phyloP scores from a whole-genome alignment of 2,888 invertebrate genomes.

The Himalopsyche anomala region DNA sequence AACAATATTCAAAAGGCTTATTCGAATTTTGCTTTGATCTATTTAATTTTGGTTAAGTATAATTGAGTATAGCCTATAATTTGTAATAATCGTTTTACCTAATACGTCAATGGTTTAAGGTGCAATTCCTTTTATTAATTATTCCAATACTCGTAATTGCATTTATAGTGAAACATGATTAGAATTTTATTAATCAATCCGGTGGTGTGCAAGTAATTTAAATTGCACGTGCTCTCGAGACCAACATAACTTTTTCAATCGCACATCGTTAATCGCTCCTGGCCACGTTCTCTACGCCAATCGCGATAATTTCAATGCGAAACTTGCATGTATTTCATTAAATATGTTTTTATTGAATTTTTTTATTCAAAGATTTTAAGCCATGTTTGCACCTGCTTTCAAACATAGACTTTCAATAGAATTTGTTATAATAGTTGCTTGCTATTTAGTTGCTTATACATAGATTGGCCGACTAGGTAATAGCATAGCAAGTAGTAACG shows the following conservation, averaged over 20 bases:
- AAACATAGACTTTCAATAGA: no score
- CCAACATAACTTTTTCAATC: conserved; percentile 44
- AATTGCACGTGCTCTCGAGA: conserved; percentile 56
- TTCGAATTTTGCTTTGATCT: no score
- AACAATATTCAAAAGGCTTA: no score
- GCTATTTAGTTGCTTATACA: no score
- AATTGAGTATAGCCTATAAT: no score
- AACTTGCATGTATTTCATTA: background rate
- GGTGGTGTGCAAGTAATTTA: conserved; percentile 57
- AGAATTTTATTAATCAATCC: conserved; percentile 53
- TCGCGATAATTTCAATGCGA: background rate
- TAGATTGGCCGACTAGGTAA: no score
- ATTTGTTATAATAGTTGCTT: no score
- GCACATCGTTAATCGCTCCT: conserved; percentile 53
- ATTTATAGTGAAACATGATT: background rate
- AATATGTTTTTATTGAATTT: background rate
- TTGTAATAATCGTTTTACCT: no score
- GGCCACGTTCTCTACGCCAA: background rate
- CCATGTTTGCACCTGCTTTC: no score
- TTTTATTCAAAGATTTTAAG: no score
- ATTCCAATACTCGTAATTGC: background rate
- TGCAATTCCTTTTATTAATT: background rate
- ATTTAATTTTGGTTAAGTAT: no score
- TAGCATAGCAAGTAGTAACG: no score
- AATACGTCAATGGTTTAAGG: background rate